These are phyloP conservation scores for Perca schrenkii DNA, from an alignment of 2,113 vertebrate species.

Conservation along the genomic window DNA sequence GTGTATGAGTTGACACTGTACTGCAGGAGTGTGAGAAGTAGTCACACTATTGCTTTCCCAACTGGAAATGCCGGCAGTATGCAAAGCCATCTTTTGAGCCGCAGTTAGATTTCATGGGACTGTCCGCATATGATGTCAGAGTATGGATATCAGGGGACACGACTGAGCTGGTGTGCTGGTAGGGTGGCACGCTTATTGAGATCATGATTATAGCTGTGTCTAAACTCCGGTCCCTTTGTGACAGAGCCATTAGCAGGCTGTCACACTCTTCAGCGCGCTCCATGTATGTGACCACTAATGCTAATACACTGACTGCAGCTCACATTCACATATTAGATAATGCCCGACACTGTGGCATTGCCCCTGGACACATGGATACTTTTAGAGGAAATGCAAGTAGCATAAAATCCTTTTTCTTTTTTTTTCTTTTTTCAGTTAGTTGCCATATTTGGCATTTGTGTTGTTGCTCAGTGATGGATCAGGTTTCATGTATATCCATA, in stretches of 20 bases:
- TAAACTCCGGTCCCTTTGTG: constrained; percentile 79
- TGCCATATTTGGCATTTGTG: constrained; percentile 29
- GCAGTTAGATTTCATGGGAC: constrained; percentile 67
- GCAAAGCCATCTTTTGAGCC: constrained; percentile 63
- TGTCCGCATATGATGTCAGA: constrained; percentile 59
- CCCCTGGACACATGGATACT: constrained; percentile 54
- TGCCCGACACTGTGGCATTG: constrained; percentile 48
- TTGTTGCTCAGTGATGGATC: constrained; percentile 14
- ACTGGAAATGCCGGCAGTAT: constrained; percentile 63
- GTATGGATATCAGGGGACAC: constrained; percentile 68
- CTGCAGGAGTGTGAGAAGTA: constrained; percentile 54
- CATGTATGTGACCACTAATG: constrained; percentile 71
- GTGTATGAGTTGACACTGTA: constrained; percentile 50
- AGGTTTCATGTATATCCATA: constrained; percentile 15
- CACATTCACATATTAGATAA: constrained; percentile 69
- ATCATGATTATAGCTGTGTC: constrained; percentile 81
- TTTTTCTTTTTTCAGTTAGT: constrained; percentile 19
- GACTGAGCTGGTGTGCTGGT: constrained; percentile 70
- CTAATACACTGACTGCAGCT: constrained; percentile 75
- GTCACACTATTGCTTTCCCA: constrained; percentile 48
- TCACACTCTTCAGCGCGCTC: constrained; percentile 74
- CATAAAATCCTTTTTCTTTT: constrained; percentile 19
- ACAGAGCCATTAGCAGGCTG: constrained; percentile 81
- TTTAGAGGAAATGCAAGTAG: constrained; percentile 25
- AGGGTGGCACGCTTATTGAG: constrained; percentile 75